Conservation (phyloP, 2,797 vertebrate species). For the Cossypha heuglini region DNA sequence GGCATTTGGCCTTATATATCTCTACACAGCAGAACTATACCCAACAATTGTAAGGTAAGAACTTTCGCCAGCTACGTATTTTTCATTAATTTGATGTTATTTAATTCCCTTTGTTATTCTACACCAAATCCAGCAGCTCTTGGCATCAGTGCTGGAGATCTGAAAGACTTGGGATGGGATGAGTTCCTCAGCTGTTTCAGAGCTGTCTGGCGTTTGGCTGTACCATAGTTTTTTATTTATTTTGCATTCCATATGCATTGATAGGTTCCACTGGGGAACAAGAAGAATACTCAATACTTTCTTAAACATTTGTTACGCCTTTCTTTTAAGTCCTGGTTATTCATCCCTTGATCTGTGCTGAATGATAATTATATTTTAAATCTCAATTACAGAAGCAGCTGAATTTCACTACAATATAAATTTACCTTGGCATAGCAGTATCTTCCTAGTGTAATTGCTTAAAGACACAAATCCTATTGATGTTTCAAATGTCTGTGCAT, state of each 20-base stretch:
- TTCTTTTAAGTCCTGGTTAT: not conserved
- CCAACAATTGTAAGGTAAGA: conserved; percentile 89
- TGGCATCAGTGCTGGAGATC: not conserved
- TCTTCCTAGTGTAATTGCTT: not conserved
- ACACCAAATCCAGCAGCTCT: not conserved
- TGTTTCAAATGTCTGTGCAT: not conserved
- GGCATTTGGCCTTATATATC: conserved; percentile 89
- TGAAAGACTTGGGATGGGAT: not conserved
- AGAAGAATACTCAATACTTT: not conserved
- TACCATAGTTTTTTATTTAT: not conserved
- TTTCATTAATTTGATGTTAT: not conserved
- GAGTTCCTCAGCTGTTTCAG: not conserved
- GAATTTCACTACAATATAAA: not conserved
- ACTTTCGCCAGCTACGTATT: not conserved
- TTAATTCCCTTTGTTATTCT: not conserved
- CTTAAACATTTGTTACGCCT: not conserved
- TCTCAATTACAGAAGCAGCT: not conserved
- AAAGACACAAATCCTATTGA: not conserved
- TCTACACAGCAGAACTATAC: conserved; percentile 93
- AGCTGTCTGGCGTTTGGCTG: not conserved
- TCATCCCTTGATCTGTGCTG: not conserved
- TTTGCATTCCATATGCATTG: not conserved
- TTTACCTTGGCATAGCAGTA: not conserved
- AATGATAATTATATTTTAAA: not conserved
- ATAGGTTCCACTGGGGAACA: not conserved